These are phyloP conservation scores for Macrotrachela quadricornifera DNA, from an alignment of 1,140 invertebrate species.

Conservation along the genomic window DNA sequence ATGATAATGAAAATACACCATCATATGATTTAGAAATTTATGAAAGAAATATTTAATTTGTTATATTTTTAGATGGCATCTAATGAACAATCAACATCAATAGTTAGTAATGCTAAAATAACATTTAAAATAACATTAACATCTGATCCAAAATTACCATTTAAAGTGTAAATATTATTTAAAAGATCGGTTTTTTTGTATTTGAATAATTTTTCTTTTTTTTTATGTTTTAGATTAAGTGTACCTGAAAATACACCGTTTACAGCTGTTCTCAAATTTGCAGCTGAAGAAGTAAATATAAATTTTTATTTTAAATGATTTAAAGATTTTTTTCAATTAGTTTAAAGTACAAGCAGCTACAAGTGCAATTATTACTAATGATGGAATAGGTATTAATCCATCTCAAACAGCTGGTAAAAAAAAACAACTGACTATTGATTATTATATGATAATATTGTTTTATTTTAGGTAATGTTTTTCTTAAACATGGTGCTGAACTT, in stretches of 20 bases:
- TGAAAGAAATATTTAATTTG: no score
- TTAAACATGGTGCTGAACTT: conserved; percentile 87
- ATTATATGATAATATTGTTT: neutral
- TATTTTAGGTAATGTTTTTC: conserved; percentile 63
- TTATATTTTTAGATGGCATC: no score
- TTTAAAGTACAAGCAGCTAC: conserved; percentile 88
- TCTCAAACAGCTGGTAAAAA: conserved; percentile 74
- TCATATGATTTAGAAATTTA: no score
- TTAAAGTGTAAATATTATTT: conserved; percentile 70
- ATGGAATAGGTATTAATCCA: conserved; percentile 98
- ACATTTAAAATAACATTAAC: conserved; percentile 93
- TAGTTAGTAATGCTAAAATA: conserved; percentile 44
- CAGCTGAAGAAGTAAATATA: conserved; percentile 59
- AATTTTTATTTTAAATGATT: neutral
- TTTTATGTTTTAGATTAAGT: conserved; percentile 46
- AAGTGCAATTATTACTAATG: conserved; percentile 96
- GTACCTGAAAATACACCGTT: conserved; percentile 95
- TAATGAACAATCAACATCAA: no score
- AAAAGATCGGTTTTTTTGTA: neutral
- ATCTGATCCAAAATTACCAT: conserved; percentile 90
- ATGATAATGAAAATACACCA: no score
- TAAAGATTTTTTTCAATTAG: conserved; percentile 14
- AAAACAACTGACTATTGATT: neutral
- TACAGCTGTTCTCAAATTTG: conserved; percentile 95
- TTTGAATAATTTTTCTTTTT: neutral